These are phyloP conservation scores for Misgurnus mizolepis DNA, from an alignment of 2,113 vertebrate genomes.

Conservation along the genomic window DNA sequence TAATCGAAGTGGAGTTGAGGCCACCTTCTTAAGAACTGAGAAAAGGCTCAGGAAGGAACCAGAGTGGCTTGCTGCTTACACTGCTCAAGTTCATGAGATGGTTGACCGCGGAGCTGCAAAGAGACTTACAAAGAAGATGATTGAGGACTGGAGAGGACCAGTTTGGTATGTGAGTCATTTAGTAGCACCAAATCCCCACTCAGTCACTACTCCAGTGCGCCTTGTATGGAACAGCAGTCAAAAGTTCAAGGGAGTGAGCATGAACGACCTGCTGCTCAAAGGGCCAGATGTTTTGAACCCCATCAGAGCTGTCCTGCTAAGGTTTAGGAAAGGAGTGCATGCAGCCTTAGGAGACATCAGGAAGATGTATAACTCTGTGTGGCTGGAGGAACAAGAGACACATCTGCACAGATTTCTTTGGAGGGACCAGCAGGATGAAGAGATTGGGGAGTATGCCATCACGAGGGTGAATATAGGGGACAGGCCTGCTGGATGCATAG, in stretches of 20 bases:
- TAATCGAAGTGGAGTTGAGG: background rate
- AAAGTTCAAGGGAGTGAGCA: background rate
- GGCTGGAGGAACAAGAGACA: background rate
- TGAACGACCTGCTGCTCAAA: background rate
- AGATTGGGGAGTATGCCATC: conserved; percentile 31
- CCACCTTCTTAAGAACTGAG: background rate
- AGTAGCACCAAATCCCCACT: background rate
- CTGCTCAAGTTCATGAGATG: background rate
- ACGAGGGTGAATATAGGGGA: conserved; percentile 47
- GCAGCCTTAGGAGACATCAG: background rate
- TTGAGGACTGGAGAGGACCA: background rate
- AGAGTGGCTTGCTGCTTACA: background rate
- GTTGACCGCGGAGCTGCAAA: background rate
- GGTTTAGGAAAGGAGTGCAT: background rate
- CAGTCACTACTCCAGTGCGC: background rate
- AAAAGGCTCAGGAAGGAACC: background rate
- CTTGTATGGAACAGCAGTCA: background rate
- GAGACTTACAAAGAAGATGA: background rate
- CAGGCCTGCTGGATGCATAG: conserved; percentile 49
- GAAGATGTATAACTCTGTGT: background rate
- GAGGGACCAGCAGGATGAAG: conserved; percentile 20
- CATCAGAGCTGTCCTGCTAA: background rate
- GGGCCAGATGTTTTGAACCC: background rate
- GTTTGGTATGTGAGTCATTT: background rate
- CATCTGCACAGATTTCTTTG: conserved; percentile 49